These are phyloP conservation scores for Plusia festucae DNA, from an alignment of 2,888 invertebrate species.

Conservation along the genomic window DNA sequence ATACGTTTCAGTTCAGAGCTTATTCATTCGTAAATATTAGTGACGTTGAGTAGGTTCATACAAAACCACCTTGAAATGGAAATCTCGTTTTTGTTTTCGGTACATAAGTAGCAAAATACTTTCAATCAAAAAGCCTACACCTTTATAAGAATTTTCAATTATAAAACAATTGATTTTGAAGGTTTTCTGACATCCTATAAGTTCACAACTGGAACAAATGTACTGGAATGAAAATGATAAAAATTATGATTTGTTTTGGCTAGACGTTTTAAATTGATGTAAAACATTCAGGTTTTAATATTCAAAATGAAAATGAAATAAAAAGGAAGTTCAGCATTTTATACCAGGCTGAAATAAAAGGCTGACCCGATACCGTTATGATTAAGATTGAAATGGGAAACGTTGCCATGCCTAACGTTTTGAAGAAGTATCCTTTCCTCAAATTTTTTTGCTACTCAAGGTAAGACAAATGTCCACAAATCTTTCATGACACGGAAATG, in stretches of 20 bases:
- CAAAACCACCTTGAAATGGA: constrained; percentile 2
- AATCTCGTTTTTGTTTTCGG: background rate
- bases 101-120: constrained; percentile 15
- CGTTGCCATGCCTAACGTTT: background rate
- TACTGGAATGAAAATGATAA: background rate
- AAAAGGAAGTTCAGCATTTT: no score
- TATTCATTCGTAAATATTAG: constrained; percentile 23
- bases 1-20: constrained; percentile 6
- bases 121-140: constrained; percentile 19
- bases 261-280: background rate
- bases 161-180: constrained; percentile 46
- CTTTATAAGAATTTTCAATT: constrained; percentile 40
- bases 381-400: constrained; percentile 3
- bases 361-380: constrained; percentile 1
- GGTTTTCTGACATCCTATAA: constrained; percentile 47
- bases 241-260: constrained; percentile 3
- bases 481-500: background rate
- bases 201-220: constrained; percentile 6
- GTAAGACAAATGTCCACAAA: background rate
- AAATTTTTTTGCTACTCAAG: background rate
- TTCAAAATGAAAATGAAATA: constrained; percentile 3
- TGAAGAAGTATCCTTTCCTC: background rate
- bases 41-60: background rate
- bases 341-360: no score
- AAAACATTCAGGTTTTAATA: constrained; percentile 1